Percentiles rank a stretch among this genome's conserved stretches.
These are phyloP conservation scores for Drosophila grimshawi DNA, from an alignment of 1,140 invertebrate genomes.

Conservation along the genomic window DNA sequence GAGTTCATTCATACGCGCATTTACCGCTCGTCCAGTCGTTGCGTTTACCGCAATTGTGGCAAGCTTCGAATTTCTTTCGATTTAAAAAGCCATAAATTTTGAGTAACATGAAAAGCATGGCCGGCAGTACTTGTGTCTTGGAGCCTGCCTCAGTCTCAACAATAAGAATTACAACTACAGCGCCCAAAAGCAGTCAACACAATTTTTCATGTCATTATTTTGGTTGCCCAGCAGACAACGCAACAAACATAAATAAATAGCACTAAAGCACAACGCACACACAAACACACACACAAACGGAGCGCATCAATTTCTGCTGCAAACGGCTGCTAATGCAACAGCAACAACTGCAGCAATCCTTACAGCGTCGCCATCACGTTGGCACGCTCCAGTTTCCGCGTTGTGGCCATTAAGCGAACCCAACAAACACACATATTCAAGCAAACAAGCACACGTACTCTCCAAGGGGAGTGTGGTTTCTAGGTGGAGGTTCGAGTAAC, in stretches of 20 bases:
- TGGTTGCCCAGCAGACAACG: constrained; percentile 40
- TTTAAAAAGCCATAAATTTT: constrained; percentile 78
- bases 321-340: constrained; percentile 80
- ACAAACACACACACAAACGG: background rate
- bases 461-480: constrained; percentile 14
- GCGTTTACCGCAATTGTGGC: constrained; percentile 17
- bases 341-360: constrained; percentile 66
- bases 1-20: constrained; percentile 18
- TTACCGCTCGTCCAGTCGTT: constrained; percentile 23
- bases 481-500: constrained; percentile 29
- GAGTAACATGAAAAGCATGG: constrained; percentile 38
- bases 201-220: constrained; percentile 82
- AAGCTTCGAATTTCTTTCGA: constrained; percentile 76
- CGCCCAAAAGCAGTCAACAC: constrained; percentile 70
- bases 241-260: constrained; percentile 80
- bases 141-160: constrained; percentile 28
- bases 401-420: constrained; percentile 77
- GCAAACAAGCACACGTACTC: constrained; percentile 18
- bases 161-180: constrained; percentile 42
- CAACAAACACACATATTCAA: constrained; percentile 45
- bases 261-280: constrained; percentile 62
- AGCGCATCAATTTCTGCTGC: constrained; percentile 69
- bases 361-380: constrained; percentile 47
- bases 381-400: constrained; percentile 80
- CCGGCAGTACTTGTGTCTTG: constrained; percentile 1